A percentile compares a stretch with the other conserved stretches of the same genome.
phyloP scores from a whole-genome alignment of 1,140 invertebrate genomes.

The Lepidurus packardi region DNA sequence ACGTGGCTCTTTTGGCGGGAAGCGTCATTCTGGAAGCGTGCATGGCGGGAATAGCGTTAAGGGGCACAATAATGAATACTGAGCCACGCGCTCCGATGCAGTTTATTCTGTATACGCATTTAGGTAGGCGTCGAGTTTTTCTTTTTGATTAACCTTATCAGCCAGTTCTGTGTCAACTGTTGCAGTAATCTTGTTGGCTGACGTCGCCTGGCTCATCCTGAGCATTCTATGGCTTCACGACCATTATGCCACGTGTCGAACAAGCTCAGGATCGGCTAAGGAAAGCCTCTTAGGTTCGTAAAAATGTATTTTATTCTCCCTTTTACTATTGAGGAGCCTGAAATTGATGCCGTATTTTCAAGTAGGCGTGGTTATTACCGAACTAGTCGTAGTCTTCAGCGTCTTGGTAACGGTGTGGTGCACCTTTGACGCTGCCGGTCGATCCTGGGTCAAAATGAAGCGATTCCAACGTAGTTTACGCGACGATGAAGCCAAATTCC shows the following conservation, averaged over 20 bases:
- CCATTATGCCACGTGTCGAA: slow-evolving; percentile 60
- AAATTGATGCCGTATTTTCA: neutral
- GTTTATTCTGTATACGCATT: slow-evolving; percentile 71
- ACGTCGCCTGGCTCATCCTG: slow-evolving; percentile 67
- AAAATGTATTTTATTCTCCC: neutral
- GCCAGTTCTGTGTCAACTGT: neutral
- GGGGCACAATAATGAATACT: slow-evolving; percentile 75
- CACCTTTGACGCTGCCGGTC: slow-evolving; percentile 76
- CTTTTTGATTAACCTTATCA: neutral
- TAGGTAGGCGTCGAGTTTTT: slow-evolving; percentile 55
- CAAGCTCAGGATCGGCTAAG: slow-evolving; percentile 56
- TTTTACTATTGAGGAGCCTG: neutral
- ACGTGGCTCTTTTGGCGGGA: slow-evolving; percentile 60
- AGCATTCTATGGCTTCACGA: slow-evolving; percentile 66
- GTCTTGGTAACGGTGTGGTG: slow-evolving; percentile 78
- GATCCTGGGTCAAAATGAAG: slow-evolving; percentile 92
- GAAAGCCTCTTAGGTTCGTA: slow-evolving; percentile 68
- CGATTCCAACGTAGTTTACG: slow-evolving; percentile 76
- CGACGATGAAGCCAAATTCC: slow-evolving; percentile 58
- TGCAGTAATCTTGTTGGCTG: slow-evolving; percentile 64
- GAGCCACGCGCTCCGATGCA: slow-evolving; percentile 67
- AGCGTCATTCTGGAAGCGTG: slow-evolving; percentile 64
- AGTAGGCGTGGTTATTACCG: slow-evolving; percentile 72
- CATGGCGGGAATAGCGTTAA: slow-evolving; percentile 68
- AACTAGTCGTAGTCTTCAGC: slow-evolving; percentile 67